Evolutionary conservation across 1,140 invertebrate genomes (phyloP), one percentile per base, ranked within the genome.

Genomic region (Leptinotarsa lineolata): DNA sequence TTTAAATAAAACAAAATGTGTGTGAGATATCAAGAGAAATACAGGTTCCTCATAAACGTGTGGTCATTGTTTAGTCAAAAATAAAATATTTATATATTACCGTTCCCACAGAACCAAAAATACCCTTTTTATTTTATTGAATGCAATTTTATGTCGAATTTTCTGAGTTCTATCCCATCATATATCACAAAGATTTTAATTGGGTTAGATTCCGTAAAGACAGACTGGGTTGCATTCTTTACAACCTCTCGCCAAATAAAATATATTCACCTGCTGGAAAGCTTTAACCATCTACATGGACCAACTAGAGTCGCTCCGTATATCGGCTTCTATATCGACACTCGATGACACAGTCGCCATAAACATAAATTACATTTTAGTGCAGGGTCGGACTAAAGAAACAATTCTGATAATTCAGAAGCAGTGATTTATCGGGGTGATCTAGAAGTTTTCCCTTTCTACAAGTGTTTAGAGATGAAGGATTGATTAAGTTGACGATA

Each of bases 181-280:
- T 59, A 60, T 70, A 70, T 24, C 22, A 61, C 45, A 20, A 6
- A 22, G 68, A 70, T 70, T 70, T 70, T 70, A 70, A 70, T 70
- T 70, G 45, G 68, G 68, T 70, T 70, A 70, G 68, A 70, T 70
- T 24, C 68, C 68, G 3, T 24, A 24, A 48, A 54, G 66, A 68
- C 66, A 68, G 66, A 21, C 30, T 60, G 68, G 68, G 68, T 48
- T 39, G 59, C 68, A 70, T 70, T 70, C 68, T 61, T 46, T 61
- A 39, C 59, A 39, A 22, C 54, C 58, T 60, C 68, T 70, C 48
- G 68, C 68, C 68, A 70, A 70, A 70, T 70, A 70, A 70, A 59
- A 70, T 70, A 70, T 70, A 70, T 70, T 54, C 59, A 61, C 48
- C 68, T 70, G 68, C 45, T 61, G 68, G n/a, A 68, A 65, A 39